These are phyloP conservation scores for Bujurquina vittata DNA, from an alignment of 2,113 vertebrate species.

Conservation along the genomic window DNA sequence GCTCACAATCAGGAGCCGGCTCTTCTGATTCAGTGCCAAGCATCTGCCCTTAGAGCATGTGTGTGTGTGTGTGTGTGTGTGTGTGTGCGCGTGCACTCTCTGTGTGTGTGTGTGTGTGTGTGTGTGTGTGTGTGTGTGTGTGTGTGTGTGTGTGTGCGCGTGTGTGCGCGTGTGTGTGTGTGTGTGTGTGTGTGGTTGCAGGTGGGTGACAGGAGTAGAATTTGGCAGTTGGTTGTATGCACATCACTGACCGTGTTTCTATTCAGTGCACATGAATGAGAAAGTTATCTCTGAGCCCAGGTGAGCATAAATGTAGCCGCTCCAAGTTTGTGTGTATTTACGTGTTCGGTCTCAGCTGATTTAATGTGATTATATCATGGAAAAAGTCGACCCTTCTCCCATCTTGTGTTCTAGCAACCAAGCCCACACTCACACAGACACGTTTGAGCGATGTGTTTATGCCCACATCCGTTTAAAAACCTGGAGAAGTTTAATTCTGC, in stretches of 20 bases:
- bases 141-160: too few relatives aligned
- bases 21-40: too few relatives aligned
- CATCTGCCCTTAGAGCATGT: too few relatives aligned
- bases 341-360: slow-evolving; percentile 7
- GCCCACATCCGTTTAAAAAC: slow-evolving; percentile 25
- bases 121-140: too few relatives aligned
- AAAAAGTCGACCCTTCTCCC: slow-evolving; percentile 14
- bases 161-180: too few relatives aligned
- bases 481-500: slow-evolving; percentile 20
- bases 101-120: too few relatives aligned
- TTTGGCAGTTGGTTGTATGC: neutral
- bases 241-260: neutral
- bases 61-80: too few relatives aligned
- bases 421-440: slow-evolving; percentile 17
- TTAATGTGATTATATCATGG: slow-evolving; percentile 19
- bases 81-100: too few relatives aligned
- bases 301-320: neutral
- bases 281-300: neutral
- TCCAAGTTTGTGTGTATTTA: neutral
- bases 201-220: slow-evolving; percentile 5
- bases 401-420: neutral
- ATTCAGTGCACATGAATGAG: neutral
- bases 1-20: too few relatives aligned
- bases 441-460: slow-evolving; percentile 13
- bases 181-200: too few relatives aligned